These are phyloP conservation scores for Lepeophtheirus nordmannii DNA, from an alignment of 2,888 invertebrate species.

Conservation along the genomic window DNA sequence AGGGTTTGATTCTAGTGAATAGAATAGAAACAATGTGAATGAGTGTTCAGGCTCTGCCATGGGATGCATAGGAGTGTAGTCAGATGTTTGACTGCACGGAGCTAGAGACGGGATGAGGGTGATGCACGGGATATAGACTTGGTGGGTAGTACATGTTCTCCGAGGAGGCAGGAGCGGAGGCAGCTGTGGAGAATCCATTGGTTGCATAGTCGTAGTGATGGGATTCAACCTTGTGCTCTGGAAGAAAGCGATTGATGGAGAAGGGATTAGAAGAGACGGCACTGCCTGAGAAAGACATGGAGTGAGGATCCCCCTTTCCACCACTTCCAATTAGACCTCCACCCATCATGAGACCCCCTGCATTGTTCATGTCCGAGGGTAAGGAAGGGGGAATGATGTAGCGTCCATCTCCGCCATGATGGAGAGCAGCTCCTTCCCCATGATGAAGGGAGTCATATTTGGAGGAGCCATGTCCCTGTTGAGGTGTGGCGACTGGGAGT, in stretches of 20 bases:
- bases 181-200: not conserved
- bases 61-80: too few relatives aligned
- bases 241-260: constrained; percentile 80
- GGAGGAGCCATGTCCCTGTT: not conserved
- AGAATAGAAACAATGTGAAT: too few relatives aligned
- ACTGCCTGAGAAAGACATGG: too few relatives aligned
- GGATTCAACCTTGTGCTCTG: constrained; percentile 35
- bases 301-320: too few relatives aligned
- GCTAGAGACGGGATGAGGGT: not conserved
- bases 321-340: too few relatives aligned
- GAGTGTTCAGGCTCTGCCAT: too few relatives aligned
- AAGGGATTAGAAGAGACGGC: constrained; percentile 53
- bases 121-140: constrained; percentile 1
- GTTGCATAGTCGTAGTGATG: not conserved
- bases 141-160: constrained; percentile 4
- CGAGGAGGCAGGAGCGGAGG: not conserved
- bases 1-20: too few relatives aligned
- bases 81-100: too few relatives aligned
- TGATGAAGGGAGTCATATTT: not conserved
- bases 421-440: constrained; percentile 20
- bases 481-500: constrained; percentile 4
- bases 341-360: too few relatives aligned
- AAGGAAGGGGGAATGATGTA: not conserved
- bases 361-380: too few relatives aligned
- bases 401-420: not conserved